A percentile compares a stretch with the other conserved stretches of the same genome.
These are phyloP conservation scores for Pseudorhiza aurosa DNA, from an alignment of 30 jellyfish, hydroid and myxozoan genomes.

Conservation along the genomic window DNA sequence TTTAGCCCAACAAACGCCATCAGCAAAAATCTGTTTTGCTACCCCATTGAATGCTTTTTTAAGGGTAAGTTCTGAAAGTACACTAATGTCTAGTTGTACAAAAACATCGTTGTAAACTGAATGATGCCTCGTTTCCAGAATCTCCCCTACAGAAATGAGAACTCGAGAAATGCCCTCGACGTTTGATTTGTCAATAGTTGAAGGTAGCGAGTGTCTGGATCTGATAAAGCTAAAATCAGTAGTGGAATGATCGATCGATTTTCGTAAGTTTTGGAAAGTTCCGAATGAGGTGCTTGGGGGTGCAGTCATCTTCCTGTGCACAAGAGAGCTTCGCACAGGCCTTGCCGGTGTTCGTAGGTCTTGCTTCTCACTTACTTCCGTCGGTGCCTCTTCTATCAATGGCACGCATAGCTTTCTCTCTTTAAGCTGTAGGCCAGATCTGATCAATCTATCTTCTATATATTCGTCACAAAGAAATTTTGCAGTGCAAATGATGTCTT, in stretches of 20 bases:
- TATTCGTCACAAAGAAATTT: constrained; percentile 78
- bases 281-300: background rate
- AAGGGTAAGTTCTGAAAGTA: constrained; percentile 69
- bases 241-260: background rate
- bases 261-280: background rate
- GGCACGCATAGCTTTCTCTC: constrained; percentile 59
- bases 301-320: background rate
- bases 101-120: constrained; percentile 78
- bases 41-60: constrained; percentile 60
- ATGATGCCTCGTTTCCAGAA: constrained; percentile 75
- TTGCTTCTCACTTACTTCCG: constrained; percentile 6
- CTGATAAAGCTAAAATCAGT: background rate
- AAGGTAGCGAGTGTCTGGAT: background rate
- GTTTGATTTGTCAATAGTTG: constrained; percentile 30
- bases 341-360: background rate
- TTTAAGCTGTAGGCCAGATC: constrained; percentile 89
- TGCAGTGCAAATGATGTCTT: constrained; percentile 44
- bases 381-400: background rate
- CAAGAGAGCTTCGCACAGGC: background rate
- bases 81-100: constrained; percentile 64
- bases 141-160: constrained; percentile 81
- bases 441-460: constrained; percentile 84
- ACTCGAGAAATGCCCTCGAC: constrained; percentile 64
- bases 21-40: constrained; percentile 79
- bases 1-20: constrained; percentile 92